Base-by-base conservation (phyloP, 2,888 invertebrate genomes). In the Drosophila buzzatii region DNA sequence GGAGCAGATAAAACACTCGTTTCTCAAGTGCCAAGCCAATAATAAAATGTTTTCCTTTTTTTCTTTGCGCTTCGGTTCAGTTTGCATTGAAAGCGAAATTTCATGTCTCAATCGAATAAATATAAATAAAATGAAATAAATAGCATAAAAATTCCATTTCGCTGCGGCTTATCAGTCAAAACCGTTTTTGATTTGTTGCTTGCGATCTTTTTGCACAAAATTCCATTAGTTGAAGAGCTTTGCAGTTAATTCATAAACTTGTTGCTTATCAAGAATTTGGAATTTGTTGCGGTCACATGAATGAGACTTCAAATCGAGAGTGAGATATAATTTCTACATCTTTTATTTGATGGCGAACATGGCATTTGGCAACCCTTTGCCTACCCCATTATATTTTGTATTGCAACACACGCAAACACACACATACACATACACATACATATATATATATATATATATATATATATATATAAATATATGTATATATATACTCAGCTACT, bases 311-410 rank as follows among this genome's bases (percentile, higher is more conserved):
- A 3, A 23, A 20, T 6, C 7, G n/a, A 0, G 31, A 49, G 31
- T 2, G 75, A 49, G 27, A 53, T 47, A 41, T 37, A 16, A 35
- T 23, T 23, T 23, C 37, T 6, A 27, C 23, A 23, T 6, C 20
- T 2, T 10, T 18, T 23, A 23, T 23, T 27, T 41, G 33, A 7
- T 20, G 18, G 16, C 5, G 31, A 20, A 33, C 12, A 10, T 64
- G 61, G 23, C 44, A 23, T 63, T 3, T 55, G 39, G 9, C 65
- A 64, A 82, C 83, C 74, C 81, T 85, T 85, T 84, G 91, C 92
- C 91, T 91, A 91, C 90, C 91, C 88, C 92, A 92, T 91, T 92
- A 85, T 75, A 79, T 92, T 91, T 91, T 64, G 74, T 89, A 82
- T 92, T 83, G 73, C 52, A 87, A 70, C 70, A 56, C 75, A 63